A percentile compares a stretch with the other conserved stretches of the same genome.
Evolutionary conservation across 1,140 invertebrate species (phyloP).

Genomic region (Asbolus verrucosus): DNA sequence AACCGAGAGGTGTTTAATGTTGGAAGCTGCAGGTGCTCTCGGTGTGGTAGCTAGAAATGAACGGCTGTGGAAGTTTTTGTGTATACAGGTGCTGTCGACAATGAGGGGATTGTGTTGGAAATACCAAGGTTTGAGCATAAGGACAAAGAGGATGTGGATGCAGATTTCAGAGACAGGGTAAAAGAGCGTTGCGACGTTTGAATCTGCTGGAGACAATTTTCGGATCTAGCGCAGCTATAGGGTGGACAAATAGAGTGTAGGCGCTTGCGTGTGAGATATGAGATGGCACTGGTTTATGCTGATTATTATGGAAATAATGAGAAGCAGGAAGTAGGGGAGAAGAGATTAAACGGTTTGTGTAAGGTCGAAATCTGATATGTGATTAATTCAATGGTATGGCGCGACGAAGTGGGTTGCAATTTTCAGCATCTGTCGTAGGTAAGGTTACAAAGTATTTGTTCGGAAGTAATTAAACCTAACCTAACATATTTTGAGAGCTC

Average conservation of each 20-base stretch:
- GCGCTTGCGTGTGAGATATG: conserved; percentile 7
- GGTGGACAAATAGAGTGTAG: background rate
- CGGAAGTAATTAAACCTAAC: conserved; percentile 41
- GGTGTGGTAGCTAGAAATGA: no score
- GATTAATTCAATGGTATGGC: conserved; percentile 14
- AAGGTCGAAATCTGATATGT: conserved; percentile 32
- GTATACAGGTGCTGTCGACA: no score
- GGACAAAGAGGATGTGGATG: no score
- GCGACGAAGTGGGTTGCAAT: conserved; percentile 4
- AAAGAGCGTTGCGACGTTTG: no score
- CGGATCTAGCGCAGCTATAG: no score
- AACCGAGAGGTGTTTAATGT: no score
- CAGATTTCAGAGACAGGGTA: no score
- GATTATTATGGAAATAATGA: conserved; percentile 29
- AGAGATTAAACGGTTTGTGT: conserved; percentile 25
- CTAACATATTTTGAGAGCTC: conserved; percentile 43
- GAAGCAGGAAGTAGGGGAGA: conserved; percentile 17
- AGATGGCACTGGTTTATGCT: conserved; percentile 10
- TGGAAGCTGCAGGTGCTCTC: no score
- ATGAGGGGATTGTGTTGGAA: no score
- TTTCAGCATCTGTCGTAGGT: conserved; percentile 33
- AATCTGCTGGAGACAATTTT: no score
- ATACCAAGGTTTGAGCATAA: no score
- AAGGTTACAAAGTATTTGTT: conserved; percentile 40
- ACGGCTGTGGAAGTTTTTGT: no score